Evolutionary conservation across 2,888 invertebrate genomes (phyloP), one percentile per base, ranked within the genome.

Genomic region (Platycheirus albimanus): DNA sequence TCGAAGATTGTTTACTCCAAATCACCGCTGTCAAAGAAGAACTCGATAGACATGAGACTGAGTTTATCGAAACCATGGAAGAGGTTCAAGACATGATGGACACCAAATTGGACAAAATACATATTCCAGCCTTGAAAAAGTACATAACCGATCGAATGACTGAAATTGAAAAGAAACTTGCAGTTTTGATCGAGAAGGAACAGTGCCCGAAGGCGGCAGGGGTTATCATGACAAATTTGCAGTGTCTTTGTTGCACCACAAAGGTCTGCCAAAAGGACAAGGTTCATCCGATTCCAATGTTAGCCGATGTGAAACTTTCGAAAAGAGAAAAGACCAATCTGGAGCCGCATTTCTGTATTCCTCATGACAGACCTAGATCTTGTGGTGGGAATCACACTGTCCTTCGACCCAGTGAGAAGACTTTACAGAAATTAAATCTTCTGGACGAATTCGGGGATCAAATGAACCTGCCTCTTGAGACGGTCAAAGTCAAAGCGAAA

Each of bases 1-100:
- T 89, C 51, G 89, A 88, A 28, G 87, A 87, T n/a, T 89, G 88
- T 24, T 86, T 89, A 89, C 6, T 24, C 3, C 24, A 33, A 71
- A 87, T 90, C 6, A 87, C 87, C 36, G 72, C 58, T 1, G 36
- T 90, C 4, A 86, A 87, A 10, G 58, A 66, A 0, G 43, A 86
- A 3, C 61, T 88, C 1, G 67, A 86, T 1, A 84, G 86, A 0
- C 86, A 89, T 33, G 86, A 88, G 15, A 15, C 72, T 0, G 86
- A 86, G 0, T 90, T 91, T 24, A 24, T 90, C 0, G 77, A 78
- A 15, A 87, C 89, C 52, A 89, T 91, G 88, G 88, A 88, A 83
- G 90, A 90, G 72, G 85, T 90, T 49, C 90, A 90, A 86, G 90
- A 90, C 1, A 90, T 90, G 88, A 79, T 90, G 15, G 90, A 90